Evolutionary conservation across 1,140 invertebrate genomes (phyloP).

Genomic region (Trachymyrmex septentrionalis): DNA sequence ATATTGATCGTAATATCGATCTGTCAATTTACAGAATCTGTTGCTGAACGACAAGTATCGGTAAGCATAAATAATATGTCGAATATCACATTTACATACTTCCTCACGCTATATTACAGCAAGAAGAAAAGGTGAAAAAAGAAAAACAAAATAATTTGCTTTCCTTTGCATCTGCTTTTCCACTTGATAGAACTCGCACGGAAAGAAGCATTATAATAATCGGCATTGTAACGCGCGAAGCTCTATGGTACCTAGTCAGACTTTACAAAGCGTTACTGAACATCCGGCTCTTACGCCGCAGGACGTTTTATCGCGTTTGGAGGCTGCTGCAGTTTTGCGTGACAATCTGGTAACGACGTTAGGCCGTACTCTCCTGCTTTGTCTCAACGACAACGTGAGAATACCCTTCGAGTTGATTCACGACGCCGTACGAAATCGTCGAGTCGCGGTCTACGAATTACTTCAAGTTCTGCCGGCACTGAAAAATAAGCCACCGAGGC

Average conservation of each 20-base stretch:
- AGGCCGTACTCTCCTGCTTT: conserved; percentile 44
- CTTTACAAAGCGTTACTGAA: not conserved
- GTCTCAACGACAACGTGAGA: conserved; percentile 51
- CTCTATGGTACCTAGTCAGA: not conserved
- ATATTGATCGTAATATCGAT: conserved; percentile 7
- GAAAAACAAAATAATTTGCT: not conserved
- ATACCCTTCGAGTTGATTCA: conserved; percentile 50
- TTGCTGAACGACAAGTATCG: not conserved
- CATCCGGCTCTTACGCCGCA: conserved; percentile 1
- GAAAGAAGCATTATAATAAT: conserved; percentile 2
- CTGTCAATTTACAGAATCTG: conserved; percentile 21
- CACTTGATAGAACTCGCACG: not conserved
- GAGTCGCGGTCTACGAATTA: conserved; percentile 51
- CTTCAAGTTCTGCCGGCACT: conserved; percentile 40
- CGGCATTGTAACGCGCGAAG: not conserved
- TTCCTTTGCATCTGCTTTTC: not conserved
- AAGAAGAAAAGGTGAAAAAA: conserved; percentile 8
- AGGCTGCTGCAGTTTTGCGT: conserved; percentile 48
- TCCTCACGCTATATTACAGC: not conserved
- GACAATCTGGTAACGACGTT: conserved; percentile 40
- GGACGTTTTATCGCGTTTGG: conserved; percentile 51
- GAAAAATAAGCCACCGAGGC: not conserved
- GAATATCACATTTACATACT: not conserved
- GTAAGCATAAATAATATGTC: conserved; percentile 31
- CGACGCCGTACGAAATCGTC: conserved; percentile 26